Conservation (phyloP, 2,797 vertebrate species). For the Phalanger gymnotis region DNA sequence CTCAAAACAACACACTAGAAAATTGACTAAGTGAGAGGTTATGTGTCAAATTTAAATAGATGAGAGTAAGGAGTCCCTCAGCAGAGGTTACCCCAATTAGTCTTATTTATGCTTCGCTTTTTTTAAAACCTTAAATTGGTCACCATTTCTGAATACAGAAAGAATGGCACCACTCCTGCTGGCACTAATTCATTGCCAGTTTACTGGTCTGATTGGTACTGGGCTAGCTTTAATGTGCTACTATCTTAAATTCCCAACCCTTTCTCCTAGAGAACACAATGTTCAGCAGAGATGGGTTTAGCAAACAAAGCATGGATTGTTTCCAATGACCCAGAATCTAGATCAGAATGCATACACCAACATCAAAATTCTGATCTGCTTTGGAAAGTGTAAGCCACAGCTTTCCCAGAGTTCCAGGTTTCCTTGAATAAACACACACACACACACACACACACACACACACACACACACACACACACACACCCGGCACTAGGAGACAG, state of each 20-base stretch:
- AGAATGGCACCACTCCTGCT: slow-evolving; percentile 26
- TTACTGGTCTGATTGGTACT: neutral
- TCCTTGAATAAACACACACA: neutral
- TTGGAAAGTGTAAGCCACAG: slow-evolving; percentile 39
- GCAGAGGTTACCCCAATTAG: slow-evolving; percentile 5
- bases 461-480: neutral
- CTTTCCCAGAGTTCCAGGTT: slow-evolving; percentile 24
- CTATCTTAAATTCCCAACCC: neutral
- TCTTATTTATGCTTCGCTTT: slow-evolving; percentile 69
- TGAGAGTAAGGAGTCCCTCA: slow-evolving; percentile 71
- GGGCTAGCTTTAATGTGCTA: neutral
- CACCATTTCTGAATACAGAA: neutral
- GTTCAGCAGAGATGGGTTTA: slow-evolving; percentile 26
- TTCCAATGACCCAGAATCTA: slow-evolving; percentile 46
- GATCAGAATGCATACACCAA: slow-evolving; percentile 25
- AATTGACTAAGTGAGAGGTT: slow-evolving; percentile 75
- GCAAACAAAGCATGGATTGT: slow-evolving; percentile 43
- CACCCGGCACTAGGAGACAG: neutral
- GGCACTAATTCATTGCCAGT: slow-evolving; percentile 10
- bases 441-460: neutral
- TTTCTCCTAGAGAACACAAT: slow-evolving; percentile 19
- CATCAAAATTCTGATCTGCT: slow-evolving; percentile 34
- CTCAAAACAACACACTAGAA: slow-evolving; percentile 65
- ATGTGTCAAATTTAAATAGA: slow-evolving; percentile 63
- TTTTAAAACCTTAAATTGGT: neutral